Base-by-base conservation (phyloP, 2,888 invertebrate genomes). In the Rosalia funebris region DNA sequence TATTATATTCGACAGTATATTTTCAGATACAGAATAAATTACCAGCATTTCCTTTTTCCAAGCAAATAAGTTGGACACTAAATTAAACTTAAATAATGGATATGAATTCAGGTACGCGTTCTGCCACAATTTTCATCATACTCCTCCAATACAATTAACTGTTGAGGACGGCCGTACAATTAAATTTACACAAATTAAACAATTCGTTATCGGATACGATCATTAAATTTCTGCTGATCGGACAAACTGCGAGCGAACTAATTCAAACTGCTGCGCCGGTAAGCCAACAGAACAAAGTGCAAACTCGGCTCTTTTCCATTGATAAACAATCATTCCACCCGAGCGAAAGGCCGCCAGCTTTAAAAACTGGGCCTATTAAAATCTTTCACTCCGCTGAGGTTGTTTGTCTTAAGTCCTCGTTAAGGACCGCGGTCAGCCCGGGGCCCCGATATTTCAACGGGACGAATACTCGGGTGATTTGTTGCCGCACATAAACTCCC, bases 281-380 rank as follows among this genome's bases (percentile, higher is more conserved):
- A 45, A 66, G 57, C 57, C 54, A 63, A 66, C 65, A 66, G 63
- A 63, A 63, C 65, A 67, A 66, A 69, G 69, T 71, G 72, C 71
- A 69, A 70, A 64, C 54, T 77, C 73, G 71, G 73, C 76, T 73
- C 69, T 73, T 74, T 72, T 71, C 50, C 66, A 65, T 66, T 66
- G 66, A 77, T 75, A 77, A 77, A 75, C 74, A 77, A 75, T 75
- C 71, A 68, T 68, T 71, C 65, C 61, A 11, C 10, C 2, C 52
- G 60, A 57, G 70, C 65, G 69, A 64, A 63, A 66, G 69, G 71
- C 77, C 73, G 72, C 69, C 66, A 75, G 77, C 74, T 68, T 70
- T 75, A 80, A 81, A 80, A 81, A 80, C 77, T 79, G 77, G 80
- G 73, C 74, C 81, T 77, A 81, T 81, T 81, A 81, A 81, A 81